Evolutionary conservation across 37 sponge, comb jelly and placozoan genomes (phyloP).

Genomic region (Amphimedon queenslandica): DNA sequence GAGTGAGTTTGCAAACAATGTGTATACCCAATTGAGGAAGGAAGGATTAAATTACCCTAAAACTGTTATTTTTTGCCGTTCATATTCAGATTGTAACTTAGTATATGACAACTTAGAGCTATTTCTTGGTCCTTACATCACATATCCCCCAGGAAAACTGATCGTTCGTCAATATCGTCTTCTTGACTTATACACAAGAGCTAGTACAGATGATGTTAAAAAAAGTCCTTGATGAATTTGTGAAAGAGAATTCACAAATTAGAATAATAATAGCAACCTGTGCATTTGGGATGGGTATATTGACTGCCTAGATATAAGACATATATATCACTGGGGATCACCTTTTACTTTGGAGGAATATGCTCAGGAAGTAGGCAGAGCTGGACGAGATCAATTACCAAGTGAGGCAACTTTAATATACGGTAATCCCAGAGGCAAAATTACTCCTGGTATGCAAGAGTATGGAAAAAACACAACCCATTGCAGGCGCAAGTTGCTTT

Average conservation of each 20-base stretch:
- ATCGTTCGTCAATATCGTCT: not conserved
- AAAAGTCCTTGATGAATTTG: not conserved
- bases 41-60: not conserved
- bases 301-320: not conserved
- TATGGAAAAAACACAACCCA: too few species aligned
- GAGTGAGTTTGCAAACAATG: too few species aligned
- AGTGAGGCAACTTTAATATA: too few species aligned
- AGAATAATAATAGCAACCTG: not conserved
- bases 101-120: not conserved
- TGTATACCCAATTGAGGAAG: not conserved
- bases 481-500: too few species aligned
- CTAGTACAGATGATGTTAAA: not conserved
- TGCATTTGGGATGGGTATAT: not conserved
- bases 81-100: not conserved
- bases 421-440: too few species aligned
- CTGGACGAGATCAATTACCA: too few species aligned
- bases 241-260: not conserved
- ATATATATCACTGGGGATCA: not conserved
- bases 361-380: too few species aligned
- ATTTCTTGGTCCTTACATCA: not conserved
- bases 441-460: too few species aligned
- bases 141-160: not conserved
- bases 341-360: too few species aligned
- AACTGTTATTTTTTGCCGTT: not conserved
- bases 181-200: not conserved